Conservation (phyloP, 2,888 invertebrate species). For the Taphrorychus bicolor region DNA sequence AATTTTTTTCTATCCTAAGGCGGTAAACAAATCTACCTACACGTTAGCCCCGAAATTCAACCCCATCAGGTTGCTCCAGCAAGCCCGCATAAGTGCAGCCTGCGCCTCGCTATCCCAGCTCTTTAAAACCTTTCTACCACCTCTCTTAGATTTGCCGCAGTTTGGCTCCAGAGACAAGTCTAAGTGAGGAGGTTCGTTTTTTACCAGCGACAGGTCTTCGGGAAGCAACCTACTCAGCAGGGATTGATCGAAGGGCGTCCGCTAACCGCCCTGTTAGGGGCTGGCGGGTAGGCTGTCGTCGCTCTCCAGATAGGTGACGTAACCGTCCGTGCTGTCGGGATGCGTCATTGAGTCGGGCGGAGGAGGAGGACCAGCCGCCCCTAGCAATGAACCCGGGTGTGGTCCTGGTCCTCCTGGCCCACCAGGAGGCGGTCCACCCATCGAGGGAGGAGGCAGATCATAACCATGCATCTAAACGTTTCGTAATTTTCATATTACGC, state of each 20-base stretch:
- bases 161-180: not conserved
- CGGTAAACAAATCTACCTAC: not conserved
- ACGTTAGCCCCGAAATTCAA: conserved; percentile 25
- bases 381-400: conserved; percentile 63
- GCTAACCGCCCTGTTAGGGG: conserved; percentile 64
- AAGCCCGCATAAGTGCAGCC: conserved; percentile 30
- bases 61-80: conserved; percentile 35
- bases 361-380: conserved; percentile 68
- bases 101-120: conserved; percentile 22
- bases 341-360: conserved; percentile 72
- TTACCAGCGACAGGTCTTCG: conserved; percentile 18
- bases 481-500: no score
- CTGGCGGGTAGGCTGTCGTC: conserved; percentile 81
- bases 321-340: conserved; percentile 85
- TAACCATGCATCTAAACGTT: conserved; percentile 95
- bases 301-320: conserved; percentile 91
- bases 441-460: conserved; percentile 67
- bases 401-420: conserved; percentile 65
- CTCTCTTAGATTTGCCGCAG: not conserved
- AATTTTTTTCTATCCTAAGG: not conserved
- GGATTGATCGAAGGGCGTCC: conserved; percentile 30
- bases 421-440: conserved; percentile 63
- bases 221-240: conserved; percentile 11
- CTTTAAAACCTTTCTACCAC: not conserved
- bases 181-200: not conserved